A percentile compares a stretch with the other conserved stretches of the same genome.
Conservation (phyloP, 2,113 vertebrate genomes). For the Percina caprodes region DNA sequence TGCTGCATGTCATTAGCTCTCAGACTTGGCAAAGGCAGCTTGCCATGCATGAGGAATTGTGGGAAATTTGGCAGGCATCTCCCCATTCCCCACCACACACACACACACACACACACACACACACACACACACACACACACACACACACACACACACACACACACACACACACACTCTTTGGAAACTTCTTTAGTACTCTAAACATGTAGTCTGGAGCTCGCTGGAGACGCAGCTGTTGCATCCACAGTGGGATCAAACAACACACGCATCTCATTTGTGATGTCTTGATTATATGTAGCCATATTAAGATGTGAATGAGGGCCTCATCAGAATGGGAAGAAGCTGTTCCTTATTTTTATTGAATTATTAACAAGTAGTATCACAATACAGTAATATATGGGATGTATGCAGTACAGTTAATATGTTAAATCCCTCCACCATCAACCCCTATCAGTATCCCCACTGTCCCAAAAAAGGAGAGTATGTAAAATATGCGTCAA, state of each 20-base stretch:
- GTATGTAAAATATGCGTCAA: too few relatives aligned
- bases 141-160: too few relatives aligned
- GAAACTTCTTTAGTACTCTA: constrained; percentile 60
- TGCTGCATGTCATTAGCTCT: constrained; percentile 41
- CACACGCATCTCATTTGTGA: constrained; percentile 48
- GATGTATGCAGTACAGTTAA: too few relatives aligned
- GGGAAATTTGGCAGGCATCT: constrained; percentile 56
- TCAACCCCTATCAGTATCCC: too few relatives aligned
- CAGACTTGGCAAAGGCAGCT: constrained; percentile 39
- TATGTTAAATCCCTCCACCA: too few relatives aligned
- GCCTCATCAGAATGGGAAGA: not conserved
- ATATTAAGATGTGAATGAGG: constrained; percentile 6
- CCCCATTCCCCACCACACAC: not conserved
- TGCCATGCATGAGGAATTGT: constrained; percentile 55
- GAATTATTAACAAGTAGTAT: too few relatives aligned
- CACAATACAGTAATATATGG: too few relatives aligned
- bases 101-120: too few relatives aligned
- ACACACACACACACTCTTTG: not conserved
- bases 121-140: too few relatives aligned
- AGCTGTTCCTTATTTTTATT: not conserved
- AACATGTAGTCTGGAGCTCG: constrained; percentile 54
- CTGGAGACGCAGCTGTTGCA: constrained; percentile 56
- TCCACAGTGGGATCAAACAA: constrained; percentile 30
- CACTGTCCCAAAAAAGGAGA: too few relatives aligned
- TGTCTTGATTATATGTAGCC: constrained; percentile 12